phyloP scores from a whole-genome alignment of 2,797 vertebrate genomes.

The Gallinago nigripennis region DNA sequence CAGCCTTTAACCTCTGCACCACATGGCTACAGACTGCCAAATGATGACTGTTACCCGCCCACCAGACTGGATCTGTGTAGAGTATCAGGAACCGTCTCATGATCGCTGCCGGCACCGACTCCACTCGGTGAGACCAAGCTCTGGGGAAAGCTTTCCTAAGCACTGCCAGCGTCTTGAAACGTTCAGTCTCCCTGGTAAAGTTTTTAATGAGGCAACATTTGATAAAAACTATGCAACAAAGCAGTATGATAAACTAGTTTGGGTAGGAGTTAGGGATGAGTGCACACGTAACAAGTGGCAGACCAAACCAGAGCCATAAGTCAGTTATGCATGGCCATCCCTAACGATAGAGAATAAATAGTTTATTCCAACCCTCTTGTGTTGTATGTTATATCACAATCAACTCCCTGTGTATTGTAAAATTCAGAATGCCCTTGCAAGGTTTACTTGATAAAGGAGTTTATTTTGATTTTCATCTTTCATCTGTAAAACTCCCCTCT shows the following conservation, averaged over 20 bases:
- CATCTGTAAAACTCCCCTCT: slow-evolving; percentile 62
- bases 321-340: slow-evolving; percentile 39
- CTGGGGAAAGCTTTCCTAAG: background rate
- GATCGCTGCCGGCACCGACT: background rate
- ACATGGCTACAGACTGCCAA: background rate
- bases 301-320: slow-evolving; percentile 39
- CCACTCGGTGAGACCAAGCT: background rate
- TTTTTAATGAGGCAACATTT: slow-evolving; percentile 10
- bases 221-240: background rate
- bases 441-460: slow-evolving; percentile 63
- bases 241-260: slow-evolving; percentile 20
- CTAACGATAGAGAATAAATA: slow-evolving; percentile 51
- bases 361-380: slow-evolving; percentile 54
- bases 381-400: slow-evolving; percentile 56
- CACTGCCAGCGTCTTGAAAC: background rate
- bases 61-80: background rate
- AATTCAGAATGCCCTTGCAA: slow-evolving; percentile 55
- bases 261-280: slow-evolving; percentile 6
- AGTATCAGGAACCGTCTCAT: background rate
- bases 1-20: background rate
- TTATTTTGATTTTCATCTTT: slow-evolving; percentile 67
- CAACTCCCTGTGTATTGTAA: slow-evolving; percentile 35
- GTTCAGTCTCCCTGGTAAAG: background rate
- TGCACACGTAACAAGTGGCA: slow-evolving; percentile 28
- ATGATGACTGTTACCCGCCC: background rate